These are phyloP conservation scores for Drepana falcataria DNA, from an alignment of 2,888 invertebrate species.

Conservation along the genomic window DNA sequence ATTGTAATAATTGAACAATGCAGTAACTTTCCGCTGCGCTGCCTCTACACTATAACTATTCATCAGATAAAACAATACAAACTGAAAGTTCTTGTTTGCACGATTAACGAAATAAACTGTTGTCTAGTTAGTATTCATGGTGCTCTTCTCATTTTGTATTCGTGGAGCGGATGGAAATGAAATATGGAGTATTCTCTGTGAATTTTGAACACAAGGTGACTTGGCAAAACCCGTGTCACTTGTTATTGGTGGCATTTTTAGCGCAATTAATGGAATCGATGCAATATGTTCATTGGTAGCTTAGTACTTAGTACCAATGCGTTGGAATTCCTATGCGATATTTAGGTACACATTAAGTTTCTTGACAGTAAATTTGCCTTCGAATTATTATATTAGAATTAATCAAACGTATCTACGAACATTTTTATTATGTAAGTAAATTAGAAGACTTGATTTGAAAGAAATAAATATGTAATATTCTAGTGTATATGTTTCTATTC, in stretches of 20 bases:
- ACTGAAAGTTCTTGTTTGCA: constrained; percentile 70
- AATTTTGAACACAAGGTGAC: constrained; percentile 67
- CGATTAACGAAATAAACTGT: constrained; percentile 76
- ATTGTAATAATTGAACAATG: neutral
- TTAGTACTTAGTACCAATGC: no score
- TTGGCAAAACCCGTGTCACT: constrained; percentile 44
- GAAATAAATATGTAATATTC: no score
- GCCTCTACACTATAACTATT: constrained; percentile 20
- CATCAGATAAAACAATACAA: constrained; percentile 49
- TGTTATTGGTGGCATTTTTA: constrained; percentile 25
- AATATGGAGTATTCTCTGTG: constrained; percentile 72
- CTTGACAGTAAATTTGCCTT: no score
- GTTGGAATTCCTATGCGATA: no score
- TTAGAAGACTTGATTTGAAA: no score
- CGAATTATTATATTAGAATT: no score
- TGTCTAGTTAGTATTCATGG: constrained; percentile 74
- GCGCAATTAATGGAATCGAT: neutral
- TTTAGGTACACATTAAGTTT: no score
- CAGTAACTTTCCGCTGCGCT: neutral
- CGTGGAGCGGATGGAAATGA: constrained; percentile 66
- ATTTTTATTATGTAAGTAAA: no score
- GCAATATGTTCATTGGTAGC: no score
- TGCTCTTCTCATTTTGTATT: constrained; percentile 68
- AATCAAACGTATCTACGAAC: no score
- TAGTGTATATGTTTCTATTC: no score